These are phyloP conservation scores for Aphyosemion australe DNA, from an alignment of 2,113 vertebrate species.

Conservation along the genomic window DNA sequence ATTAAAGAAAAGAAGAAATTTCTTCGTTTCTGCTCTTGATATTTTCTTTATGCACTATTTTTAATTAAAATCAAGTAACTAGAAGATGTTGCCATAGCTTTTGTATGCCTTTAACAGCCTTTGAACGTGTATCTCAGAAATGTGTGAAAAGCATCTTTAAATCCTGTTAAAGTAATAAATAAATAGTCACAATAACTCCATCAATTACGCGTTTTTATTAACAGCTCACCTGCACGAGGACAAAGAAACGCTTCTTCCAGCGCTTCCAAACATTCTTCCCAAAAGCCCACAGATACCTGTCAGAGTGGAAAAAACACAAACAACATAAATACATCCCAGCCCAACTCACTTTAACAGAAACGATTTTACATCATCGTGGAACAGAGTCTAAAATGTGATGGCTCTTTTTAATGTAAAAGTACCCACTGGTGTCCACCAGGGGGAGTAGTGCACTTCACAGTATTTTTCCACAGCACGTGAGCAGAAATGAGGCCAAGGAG, in stretches of 20 bases:
- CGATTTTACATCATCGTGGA: too few relatives aligned
- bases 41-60: too few relatives aligned
- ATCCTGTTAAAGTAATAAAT: background rate
- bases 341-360: too few relatives aligned
- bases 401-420: background rate
- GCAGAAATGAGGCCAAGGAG: conserved; percentile 72
- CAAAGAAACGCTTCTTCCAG: conserved; percentile 99
- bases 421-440: conserved; percentile 60
- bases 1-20: too few relatives aligned
- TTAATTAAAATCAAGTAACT: too few relatives aligned
- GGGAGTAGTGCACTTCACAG: conserved; percentile 62
- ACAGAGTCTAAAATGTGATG: conserved; percentile 1
- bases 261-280: conserved; percentile 99
- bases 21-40: too few relatives aligned
- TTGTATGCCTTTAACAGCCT: background rate
- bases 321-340: too few relatives aligned
- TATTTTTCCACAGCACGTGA: conserved; percentile 68
- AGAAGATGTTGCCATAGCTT: too few relatives aligned
- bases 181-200: background rate
- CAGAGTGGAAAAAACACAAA: conserved; percentile 28
- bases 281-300: conserved; percentile 98
- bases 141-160: background rate
- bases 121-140: background rate
- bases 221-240: conserved; percentile 92
- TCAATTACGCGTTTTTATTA: background rate